Evolutionary conservation across 53 echinoderm and acorn worm genomes (phyloP), one percentile per base, ranked within the genome.

Genomic region (Temnopleurus reevesii): DNA sequence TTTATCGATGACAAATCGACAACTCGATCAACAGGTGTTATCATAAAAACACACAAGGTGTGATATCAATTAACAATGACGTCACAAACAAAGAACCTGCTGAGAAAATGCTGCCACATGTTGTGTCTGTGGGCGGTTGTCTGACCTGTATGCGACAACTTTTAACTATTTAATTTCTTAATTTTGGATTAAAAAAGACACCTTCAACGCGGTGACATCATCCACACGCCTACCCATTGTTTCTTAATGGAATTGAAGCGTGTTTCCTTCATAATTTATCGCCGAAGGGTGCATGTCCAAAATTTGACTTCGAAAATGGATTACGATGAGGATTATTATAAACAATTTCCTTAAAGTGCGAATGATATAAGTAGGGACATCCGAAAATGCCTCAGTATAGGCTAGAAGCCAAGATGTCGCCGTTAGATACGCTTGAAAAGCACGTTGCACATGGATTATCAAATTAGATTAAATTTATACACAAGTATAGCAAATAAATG

Each of bases 1-100:
- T 66, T 36, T n/a, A 41, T 66, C 7, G 7, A n/a, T 66, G 66
- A 41, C 66, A 41, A 66, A 66, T 59, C 59, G 15, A 58, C 8
- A 7, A 66, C n/a, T n/a, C n/a, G 66, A 66, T 26, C 35, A 66
- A 66, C 66, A 66, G 66, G 66, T 66, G 66, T 27, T 38, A 13
- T 24, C 5, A 31, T n/a, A n/a, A 66, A 41, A 36, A 66, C 0
- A 4, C 1, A 10, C 41, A 27, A 19, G 15, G 5, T 41, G 38
- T n/a, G 66, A 66, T 19, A 66, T 66, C 41, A 66, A 41, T 41
- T 66, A 19, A 15, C n/a, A n/a, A 34, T 64, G 64, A 64, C 64
- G 64, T 64, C 60, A 31, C 34, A 8, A 18, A 33, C 30, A 15
- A 38, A 27, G 21, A 19, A 21, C 18, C 27, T 19, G 36, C 30